Conservation (phyloP, 2,113 vertebrate species). For the Ceratotherium simum region DNA sequence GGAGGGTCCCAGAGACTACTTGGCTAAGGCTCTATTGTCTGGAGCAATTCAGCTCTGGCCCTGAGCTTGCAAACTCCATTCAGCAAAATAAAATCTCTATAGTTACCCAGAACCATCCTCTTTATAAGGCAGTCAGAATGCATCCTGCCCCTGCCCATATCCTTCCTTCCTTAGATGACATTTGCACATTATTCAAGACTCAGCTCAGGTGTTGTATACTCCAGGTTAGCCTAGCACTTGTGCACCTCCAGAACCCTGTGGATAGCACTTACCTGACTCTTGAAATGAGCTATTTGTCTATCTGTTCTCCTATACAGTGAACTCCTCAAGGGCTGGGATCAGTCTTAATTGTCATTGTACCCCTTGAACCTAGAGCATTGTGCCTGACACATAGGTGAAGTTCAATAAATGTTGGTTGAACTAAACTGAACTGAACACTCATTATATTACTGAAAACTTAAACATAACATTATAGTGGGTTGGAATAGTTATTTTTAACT, state of each 20-base stretch:
- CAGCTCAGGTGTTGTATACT: background rate
- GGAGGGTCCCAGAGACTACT: background rate
- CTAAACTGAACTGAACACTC: background rate
- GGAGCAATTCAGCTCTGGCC: background rate
- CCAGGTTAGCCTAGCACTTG: background rate
- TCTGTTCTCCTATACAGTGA: background rate
- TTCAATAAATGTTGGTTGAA: background rate
- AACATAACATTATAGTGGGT: background rate
- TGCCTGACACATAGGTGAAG: background rate
- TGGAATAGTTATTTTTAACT: background rate
- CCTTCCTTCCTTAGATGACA: background rate
- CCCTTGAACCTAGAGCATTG: background rate
- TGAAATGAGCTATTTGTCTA: background rate
- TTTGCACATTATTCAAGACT: background rate
- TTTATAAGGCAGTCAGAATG: background rate
- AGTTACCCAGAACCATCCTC: background rate
- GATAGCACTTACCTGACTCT: background rate
- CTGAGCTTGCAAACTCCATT: slow-evolving; percentile 25
- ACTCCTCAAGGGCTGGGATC: background rate
- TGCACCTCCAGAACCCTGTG: background rate
- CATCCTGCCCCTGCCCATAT: background rate
- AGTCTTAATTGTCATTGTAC: background rate
- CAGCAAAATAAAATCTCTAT: background rate
- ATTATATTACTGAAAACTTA: background rate
- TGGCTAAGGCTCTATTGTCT: background rate